phyloP scores from a whole-genome alignment of 2,888 invertebrate genomes.

The Eristalis pertinax region DNA sequence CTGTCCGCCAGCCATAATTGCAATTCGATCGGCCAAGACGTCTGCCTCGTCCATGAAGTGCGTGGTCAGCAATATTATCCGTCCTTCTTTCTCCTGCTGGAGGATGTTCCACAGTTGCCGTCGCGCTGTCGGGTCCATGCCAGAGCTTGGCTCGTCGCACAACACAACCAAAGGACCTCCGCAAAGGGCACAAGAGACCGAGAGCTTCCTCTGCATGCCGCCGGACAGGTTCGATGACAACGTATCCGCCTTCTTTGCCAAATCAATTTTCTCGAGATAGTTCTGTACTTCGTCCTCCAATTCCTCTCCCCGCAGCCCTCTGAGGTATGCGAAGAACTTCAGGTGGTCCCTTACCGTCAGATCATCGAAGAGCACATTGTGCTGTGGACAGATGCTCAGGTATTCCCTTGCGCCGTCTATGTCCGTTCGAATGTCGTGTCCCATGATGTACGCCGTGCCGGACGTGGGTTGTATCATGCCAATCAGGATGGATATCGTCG shows the following conservation, averaged over 20 bases:
- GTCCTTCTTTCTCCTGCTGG: slow-evolving; percentile 86
- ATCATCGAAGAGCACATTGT: slow-evolving; percentile 84
- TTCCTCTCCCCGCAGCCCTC: slow-evolving; percentile 83
- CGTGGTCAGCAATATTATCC: slow-evolving; percentile 90
- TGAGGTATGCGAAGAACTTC: slow-evolving; percentile 88
- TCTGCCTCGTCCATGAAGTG: slow-evolving; percentile 95
- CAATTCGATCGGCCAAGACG: slow-evolving; percentile 90
- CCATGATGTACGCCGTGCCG: slow-evolving; percentile 87
- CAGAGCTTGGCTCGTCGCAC: slow-evolving; percentile 90
- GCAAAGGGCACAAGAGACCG: slow-evolving; percentile 88
- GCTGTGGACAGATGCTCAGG: slow-evolving; percentile 90
- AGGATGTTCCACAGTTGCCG: slow-evolving; percentile 90
- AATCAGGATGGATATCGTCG: slow-evolving; percentile 94
- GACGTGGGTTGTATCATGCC: slow-evolving; percentile 86
- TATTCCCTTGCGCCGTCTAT: slow-evolving; percentile 85
- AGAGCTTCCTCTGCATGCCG: slow-evolving; percentile 88
- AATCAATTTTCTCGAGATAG: slow-evolving; percentile 84
- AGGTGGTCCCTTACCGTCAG: slow-evolving; percentile 91
- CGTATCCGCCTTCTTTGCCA: slow-evolving; percentile 84
- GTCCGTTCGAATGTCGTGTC: slow-evolving; percentile 85
- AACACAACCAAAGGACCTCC: slow-evolving; percentile 87
- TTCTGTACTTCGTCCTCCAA: slow-evolving; percentile 84
- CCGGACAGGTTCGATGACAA: slow-evolving; percentile 84
- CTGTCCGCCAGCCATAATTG: slow-evolving; percentile 90
- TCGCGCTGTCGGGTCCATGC: slow-evolving; percentile 90